These are phyloP conservation scores for Epizoanthus rinbou DNA, from an alignment of 92 coral and sea anemone species.

Conservation along the genomic window DNA sequence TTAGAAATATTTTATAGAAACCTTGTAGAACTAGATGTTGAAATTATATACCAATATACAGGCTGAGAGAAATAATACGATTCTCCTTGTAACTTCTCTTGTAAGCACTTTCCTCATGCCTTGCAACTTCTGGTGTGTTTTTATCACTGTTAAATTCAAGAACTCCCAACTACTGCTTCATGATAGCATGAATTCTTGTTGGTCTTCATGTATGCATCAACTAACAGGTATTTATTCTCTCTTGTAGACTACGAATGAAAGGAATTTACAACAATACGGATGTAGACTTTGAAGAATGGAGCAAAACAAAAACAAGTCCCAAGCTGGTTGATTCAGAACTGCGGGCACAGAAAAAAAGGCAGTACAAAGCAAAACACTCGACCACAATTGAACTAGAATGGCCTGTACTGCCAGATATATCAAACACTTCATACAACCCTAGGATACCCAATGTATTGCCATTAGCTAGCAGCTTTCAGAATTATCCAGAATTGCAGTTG, in stretches of 20 bases:
- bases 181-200: too few relatives aligned
- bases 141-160: neutral
- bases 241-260: conserved; percentile 77
- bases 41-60: too few relatives aligned
- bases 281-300: conserved; percentile 78
- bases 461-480: conserved; percentile 76
- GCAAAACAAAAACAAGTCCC: conserved; percentile 62
- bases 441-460: conserved; percentile 83
- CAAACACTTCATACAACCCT: conserved; percentile 64
- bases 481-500: conserved; percentile 71
- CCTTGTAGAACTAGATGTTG: too few relatives aligned
- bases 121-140: too few relatives aligned
- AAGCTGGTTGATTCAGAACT: conserved; percentile 80
- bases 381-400: conserved; percentile 84
- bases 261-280: conserved; percentile 70
- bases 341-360: conserved; percentile 88
- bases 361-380: conserved; percentile 84
- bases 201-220: too few relatives aligned
- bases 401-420: conserved; percentile 82
- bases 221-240: neutral
- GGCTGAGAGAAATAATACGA: too few relatives aligned
- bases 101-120: too few relatives aligned
- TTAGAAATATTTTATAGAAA: too few relatives aligned
- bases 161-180: neutral
- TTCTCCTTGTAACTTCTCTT: too few relatives aligned